Base-by-base conservation (phyloP, 2,113 vertebrate species). In the Sinocyclocheilus maitianheensis region DNA sequence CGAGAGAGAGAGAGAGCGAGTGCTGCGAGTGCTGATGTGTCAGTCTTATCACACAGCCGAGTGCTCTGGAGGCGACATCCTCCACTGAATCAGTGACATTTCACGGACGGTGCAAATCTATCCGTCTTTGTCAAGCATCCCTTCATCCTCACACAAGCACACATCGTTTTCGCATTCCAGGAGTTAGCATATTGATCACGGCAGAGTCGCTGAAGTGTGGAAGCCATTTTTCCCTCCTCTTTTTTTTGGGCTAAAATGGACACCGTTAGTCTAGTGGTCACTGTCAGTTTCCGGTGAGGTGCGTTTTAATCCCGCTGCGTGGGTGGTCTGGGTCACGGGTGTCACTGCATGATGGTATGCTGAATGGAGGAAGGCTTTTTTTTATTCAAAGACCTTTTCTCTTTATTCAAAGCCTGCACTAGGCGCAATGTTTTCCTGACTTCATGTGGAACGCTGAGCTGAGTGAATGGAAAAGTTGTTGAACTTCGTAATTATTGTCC, bases 21-120 rank as follows among this genome's bases (percentile, higher is more conserved):
- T 26, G 26, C 26, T 26, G 26, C 91, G 89, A 5, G 93, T 83
- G 92, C 93, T 93, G 93, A 94, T 94, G 93, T 94, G 95, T 95
- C 94, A 93, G 93, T 93, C 94, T 94, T 95, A 95, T 95, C 95
- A 94, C 94, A 94, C 94, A 93, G 94, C 90, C 91, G 91, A 95
- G 93, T 91, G 91, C 94, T 94, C 93, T 93, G 26, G 94, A 94
- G 93, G 94, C 94, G 95, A 95, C 95, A 95, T 93, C 94, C 94
- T 95, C 95, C 93, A 94, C 94, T 94, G 95, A 95, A 95, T 95
- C 94, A 92, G 93, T 96, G 95, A 96, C 95, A 96, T 96, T 96
- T 96, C 94, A 95, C 93, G 94, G 94, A 94, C 93, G 94, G 93
- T 93, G 94, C 93, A 93, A 94, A 96, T 96, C 95, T 95, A 96